Evolutionary conservation across 2,888 invertebrate species (phyloP), one percentile per base, ranked within the genome.

Genomic region (Byasa hedistus): DNA sequence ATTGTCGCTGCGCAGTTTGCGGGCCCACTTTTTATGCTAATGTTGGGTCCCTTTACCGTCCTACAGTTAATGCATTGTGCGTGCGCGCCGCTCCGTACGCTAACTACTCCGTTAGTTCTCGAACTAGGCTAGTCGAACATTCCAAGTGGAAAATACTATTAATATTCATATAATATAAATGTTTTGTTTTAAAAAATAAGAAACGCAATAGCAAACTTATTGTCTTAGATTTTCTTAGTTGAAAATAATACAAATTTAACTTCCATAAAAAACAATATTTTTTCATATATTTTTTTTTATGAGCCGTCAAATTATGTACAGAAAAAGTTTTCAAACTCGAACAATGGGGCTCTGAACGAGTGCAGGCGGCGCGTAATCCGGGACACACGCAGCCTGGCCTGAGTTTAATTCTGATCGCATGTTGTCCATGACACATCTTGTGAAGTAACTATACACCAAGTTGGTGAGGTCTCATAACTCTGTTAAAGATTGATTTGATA

Each of bases 101-200:
- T 56, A 57, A 60, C 54, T 66, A 61, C 71, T 61, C 75, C 74
- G 75, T 75, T 75, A 73, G 44, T 61, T 61, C 32, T 22, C 56
- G n/a, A 19, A 65, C 56, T 61, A 56, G 65, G 65, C 36, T 60
- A 48, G 56, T 51, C 23, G 39, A 60, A 36, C 52, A 51, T 58
- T 44, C 5, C 17, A 55, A 57, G 27, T 19, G 32, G 4, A 10
- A 19, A 44, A 22, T 19, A 54, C 54, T 23, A 22, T n/a, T 54
- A 1, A 22, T 54, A 15, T 22, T 54, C 23, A 23, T 44, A 44
- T 44, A 17, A 44, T 44, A 17, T 19, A 17, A 44, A 19, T 19
- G 4, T 44, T 44, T 4, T 32, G 10, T 32, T 10, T n/a, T 10
- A 5, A 32, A 32, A 32, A 32, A 7, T n/a, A n/a, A n/a, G n/a